These are phyloP conservation scores for Sebastiscus tertius DNA, from an alignment of 2,797 vertebrate genomes.

Conservation along the genomic window DNA sequence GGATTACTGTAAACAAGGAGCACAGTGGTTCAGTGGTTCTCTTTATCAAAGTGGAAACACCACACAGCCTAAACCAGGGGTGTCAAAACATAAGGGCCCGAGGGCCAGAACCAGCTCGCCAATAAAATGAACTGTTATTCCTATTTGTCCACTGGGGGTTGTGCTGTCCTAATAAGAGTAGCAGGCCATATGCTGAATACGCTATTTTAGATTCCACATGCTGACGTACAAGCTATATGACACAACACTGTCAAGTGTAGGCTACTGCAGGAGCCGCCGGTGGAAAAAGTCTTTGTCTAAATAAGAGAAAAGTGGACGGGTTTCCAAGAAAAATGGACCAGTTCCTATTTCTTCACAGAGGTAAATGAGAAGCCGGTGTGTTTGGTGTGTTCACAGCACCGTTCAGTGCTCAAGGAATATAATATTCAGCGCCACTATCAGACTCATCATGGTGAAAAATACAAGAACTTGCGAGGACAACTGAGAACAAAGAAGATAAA, in stretches of 20 bases:
- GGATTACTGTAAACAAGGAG: constrained; percentile 8
- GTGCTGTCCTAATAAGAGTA: background rate
- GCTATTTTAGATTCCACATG: background rate
- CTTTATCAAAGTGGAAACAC: constrained; percentile 7
- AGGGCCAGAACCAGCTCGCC: background rate
- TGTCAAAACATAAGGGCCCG: background rate
- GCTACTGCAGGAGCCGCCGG: background rate
- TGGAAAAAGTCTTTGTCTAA: background rate
- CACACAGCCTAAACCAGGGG: background rate
- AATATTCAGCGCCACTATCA: too few relatives aligned
- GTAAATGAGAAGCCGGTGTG: background rate
- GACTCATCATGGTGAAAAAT: background rate
- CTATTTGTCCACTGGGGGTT: too few relatives aligned
- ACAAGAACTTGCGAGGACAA: background rate
- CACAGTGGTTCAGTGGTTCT: background rate
- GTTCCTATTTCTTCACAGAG: background rate
- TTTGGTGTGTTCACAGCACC: background rate
- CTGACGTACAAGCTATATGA: background rate
- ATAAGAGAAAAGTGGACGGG: background rate
- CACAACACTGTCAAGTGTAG: background rate
- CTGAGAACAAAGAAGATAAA: background rate
- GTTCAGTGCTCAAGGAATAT: too few relatives aligned
- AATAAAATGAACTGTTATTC: background rate
- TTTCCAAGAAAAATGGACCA: background rate
- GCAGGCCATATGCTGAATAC: background rate